Percentiles rank a stretch among this genome's conserved stretches.
phyloP scores from a whole-genome alignment of 2,113 vertebrate species.

The Oenanthe melanoleuca region DNA sequence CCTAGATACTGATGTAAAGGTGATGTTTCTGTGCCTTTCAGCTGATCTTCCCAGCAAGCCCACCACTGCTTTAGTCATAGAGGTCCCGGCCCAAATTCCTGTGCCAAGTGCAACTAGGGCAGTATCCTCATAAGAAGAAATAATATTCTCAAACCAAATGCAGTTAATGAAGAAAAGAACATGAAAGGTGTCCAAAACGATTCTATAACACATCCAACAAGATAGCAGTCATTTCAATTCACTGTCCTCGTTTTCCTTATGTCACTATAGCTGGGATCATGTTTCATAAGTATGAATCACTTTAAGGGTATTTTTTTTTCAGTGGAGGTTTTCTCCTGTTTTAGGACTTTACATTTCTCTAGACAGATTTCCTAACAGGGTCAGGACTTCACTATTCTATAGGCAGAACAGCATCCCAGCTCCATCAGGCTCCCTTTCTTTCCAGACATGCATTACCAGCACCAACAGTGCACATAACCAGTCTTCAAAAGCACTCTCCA shows the following conservation, averaged over 20 bases:
- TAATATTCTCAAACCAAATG: not conserved
- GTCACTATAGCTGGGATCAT: not conserved
- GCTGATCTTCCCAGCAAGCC: not conserved
- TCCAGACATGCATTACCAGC: not conserved
- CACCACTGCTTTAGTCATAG: not conserved
- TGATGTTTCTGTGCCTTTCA: not conserved
- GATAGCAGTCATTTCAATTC: not conserved
- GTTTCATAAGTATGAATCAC: not conserved
- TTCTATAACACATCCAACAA: not conserved
- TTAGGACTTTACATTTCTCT: not conserved
- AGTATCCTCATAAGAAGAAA: not conserved
- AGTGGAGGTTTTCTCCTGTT: not conserved
- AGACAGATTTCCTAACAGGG: not conserved
- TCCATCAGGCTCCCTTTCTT: not conserved
- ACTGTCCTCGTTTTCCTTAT: not conserved
- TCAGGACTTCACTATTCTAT: rapidly evolving
- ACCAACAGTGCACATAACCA: not conserved
- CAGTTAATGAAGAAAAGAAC: not conserved
- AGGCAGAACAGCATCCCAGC: not conserved
- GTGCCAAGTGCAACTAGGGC: not conserved
- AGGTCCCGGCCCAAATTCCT: not conserved
- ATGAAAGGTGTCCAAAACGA: rapidly evolving
- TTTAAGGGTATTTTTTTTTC: not conserved
- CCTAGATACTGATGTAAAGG: not conserved
- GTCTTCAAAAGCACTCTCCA: not conserved